Evolutionary conservation across 2,888 invertebrate genomes (phyloP), one percentile per base, ranked within the genome.

Genomic region (Orthosia cruda): DNA sequence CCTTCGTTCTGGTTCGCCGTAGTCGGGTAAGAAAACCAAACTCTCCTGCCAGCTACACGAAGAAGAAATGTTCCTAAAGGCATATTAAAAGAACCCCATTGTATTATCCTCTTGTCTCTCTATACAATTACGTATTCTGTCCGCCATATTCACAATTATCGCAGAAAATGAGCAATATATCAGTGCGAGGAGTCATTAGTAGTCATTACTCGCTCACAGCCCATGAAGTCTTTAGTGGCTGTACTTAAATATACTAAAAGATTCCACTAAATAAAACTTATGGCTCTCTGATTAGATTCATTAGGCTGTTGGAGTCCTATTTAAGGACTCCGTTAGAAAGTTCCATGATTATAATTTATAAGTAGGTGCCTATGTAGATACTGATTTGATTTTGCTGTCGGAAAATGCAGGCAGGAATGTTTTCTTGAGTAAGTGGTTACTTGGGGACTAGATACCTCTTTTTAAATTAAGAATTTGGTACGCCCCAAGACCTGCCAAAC

Each of bases 261-360:
- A 69, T 71, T 82, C 78, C 78, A 68, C 61, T 68, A 61, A 82
- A 78, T 81, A 81, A 61, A 58, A 58, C 40, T 70, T 66, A 81
- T 77, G 52, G 55, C 12, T 40, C 13, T 47, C 45, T 65, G 49
- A 74, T 77, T 59, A 71, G 59, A 77, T 77, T 77, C 7, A 64
- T 76, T 69, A 40, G 54, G 12, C 23, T 16, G 32, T 40, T 32
- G n/a, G 50, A 47, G 62, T 13, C 16, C 13, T 32, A n/a, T 40
- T 20, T 20, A 18, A 18, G 40, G 59, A 71, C 20, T 7, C 71
- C 16, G 11, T n/a, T 26, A 26, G 26, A 50, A 45, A 40, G 7
- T 45, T 49, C 7, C 12, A 1, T 26, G 12, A 23, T 63, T 58
- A 13, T 59, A 11, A 54, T 54, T n/a, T 40, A 3, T n/a, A 12